Conservation (phyloP, 1,140 invertebrate genomes). For the Contarinia nasturtii region DNA sequence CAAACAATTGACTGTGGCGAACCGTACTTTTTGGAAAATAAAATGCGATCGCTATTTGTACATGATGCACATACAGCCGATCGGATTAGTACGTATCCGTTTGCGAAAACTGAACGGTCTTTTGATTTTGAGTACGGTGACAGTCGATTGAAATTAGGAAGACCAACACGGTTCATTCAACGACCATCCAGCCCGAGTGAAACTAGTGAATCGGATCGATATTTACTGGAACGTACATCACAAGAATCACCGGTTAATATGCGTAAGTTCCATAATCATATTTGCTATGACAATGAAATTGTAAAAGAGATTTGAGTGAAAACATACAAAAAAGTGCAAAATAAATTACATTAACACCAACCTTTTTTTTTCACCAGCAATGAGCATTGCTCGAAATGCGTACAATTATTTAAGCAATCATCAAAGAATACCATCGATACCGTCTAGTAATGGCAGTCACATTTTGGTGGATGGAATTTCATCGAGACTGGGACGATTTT, state of each 20-base stretch:
- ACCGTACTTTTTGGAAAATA: slow-evolving; percentile 21
- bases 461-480: slow-evolving; percentile 19
- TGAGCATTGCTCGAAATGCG: too few relatives aligned
- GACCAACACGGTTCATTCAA: slow-evolving; percentile 7
- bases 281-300: too few relatives aligned
- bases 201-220: slow-evolving; percentile 23
- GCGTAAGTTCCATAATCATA: slow-evolving; percentile 7
- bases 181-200: slow-evolving; percentile 21
- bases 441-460: slow-evolving; percentile 19
- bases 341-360: too few relatives aligned
- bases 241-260: slow-evolving; percentile 18
- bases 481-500: slow-evolving; percentile 22
- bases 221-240: slow-evolving; percentile 15
- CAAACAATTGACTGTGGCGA: slow-evolving; percentile 1
- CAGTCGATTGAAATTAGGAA: not conserved
- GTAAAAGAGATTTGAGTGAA: too few relatives aligned
- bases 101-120: too few relatives aligned
- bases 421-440: too few relatives aligned
- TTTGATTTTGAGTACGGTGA: too few relatives aligned
- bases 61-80: slow-evolving; percentile 4
- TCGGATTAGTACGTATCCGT: too few relatives aligned
- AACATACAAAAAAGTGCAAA: too few relatives aligned
- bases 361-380: slow-evolving; percentile 3
- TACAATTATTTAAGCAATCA: too few relatives aligned
- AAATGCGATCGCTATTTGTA: slow-evolving; percentile 21